Percentiles rank a stretch among this genome's conserved stretches.
phyloP scores from a whole-genome alignment of 1,140 invertebrate species.

The Trigoniulus corallinus region DNA sequence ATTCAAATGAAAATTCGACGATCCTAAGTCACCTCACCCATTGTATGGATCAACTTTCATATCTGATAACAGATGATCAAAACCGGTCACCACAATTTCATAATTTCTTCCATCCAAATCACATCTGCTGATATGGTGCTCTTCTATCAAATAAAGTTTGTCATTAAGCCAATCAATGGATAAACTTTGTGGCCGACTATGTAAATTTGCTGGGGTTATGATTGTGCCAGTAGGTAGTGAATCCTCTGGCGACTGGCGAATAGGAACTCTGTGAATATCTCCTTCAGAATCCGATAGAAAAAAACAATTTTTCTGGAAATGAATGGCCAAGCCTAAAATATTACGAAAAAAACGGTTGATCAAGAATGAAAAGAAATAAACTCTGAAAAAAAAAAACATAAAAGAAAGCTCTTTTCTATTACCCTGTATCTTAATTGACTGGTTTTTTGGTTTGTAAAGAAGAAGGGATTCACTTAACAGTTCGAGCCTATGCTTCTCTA shows the following conservation, averaged over 20 bases:
- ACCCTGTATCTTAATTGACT: too few relatives aligned
- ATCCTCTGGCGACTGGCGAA: conserved; percentile 12
- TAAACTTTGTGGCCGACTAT: conserved; percentile 39
- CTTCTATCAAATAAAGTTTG: conserved; percentile 54
- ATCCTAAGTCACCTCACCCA: conserved; percentile 38
- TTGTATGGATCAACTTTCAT: conserved; percentile 83
- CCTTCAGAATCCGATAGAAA: conserved; percentile 51
- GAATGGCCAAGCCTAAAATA: conserved; percentile 58
- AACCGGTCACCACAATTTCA: conserved; percentile 44
- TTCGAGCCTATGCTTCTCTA: too few relatives aligned
- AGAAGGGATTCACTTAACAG: too few relatives aligned
- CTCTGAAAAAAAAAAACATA: too few relatives aligned
- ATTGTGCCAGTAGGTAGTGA: conserved; percentile 32
- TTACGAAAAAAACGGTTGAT: too few relatives aligned
- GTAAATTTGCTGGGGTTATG: conserved; percentile 32
- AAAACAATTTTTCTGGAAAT: conserved; percentile 45
- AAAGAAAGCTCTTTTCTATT: too few relatives aligned
- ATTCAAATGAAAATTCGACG: conserved; percentile 8
- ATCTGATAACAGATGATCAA: conserved; percentile 46
- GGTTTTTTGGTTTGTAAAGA: too few relatives aligned
- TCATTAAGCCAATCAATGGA: conserved; percentile 76
- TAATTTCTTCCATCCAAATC: conserved; percentile 48
- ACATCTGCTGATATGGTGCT: conserved; percentile 46
- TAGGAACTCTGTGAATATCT: conserved; percentile 11
- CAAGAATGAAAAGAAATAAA: too few relatives aligned